Evolutionary conservation across 2,113 vertebrate species (phyloP).

Genomic region (Silurus glanis): DNA sequence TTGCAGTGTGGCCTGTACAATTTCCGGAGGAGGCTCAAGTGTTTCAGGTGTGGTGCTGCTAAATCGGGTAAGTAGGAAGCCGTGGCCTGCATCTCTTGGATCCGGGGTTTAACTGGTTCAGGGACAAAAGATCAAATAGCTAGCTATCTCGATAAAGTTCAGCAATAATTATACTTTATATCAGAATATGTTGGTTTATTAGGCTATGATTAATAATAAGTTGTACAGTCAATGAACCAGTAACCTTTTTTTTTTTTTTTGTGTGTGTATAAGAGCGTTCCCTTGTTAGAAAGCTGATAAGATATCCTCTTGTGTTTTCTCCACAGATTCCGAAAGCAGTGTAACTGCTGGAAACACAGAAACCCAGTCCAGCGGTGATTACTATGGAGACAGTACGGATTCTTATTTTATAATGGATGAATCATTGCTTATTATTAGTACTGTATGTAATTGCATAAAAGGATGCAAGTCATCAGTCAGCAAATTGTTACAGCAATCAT

Average conservation of each 20-base stretch:
- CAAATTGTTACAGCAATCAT: constrained; percentile 82
- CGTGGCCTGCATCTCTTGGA: constrained; percentile 62
- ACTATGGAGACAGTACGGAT: constrained; percentile 95
- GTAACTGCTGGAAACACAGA: constrained; percentile 81
- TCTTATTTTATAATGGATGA: background rate
- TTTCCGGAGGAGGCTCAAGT: constrained; percentile 99
- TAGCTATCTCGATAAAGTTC: background rate
- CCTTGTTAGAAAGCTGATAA: background rate
- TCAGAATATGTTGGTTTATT: background rate
- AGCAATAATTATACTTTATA: background rate
- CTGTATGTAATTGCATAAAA: background rate
- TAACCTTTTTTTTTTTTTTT: too few relatives aligned
- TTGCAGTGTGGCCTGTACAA: constrained; percentile 98
- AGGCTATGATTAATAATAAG: background rate
- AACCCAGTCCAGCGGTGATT: constrained; percentile 85
- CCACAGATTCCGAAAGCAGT: constrained; percentile 82
- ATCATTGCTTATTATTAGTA: too few relatives aligned
- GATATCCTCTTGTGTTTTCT: constrained; percentile 56
- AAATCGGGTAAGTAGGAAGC: constrained; percentile 89
- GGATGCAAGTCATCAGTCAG: background rate
- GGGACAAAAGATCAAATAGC: background rate
- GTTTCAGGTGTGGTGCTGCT: constrained; percentile 97
- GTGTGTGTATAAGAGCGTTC: background rate
- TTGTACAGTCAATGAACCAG: too few relatives aligned
- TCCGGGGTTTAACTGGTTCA: background rate